phyloP scores from a whole-genome alignment of 1,140 invertebrate genomes.

The Hirudo medicinalis region DNA sequence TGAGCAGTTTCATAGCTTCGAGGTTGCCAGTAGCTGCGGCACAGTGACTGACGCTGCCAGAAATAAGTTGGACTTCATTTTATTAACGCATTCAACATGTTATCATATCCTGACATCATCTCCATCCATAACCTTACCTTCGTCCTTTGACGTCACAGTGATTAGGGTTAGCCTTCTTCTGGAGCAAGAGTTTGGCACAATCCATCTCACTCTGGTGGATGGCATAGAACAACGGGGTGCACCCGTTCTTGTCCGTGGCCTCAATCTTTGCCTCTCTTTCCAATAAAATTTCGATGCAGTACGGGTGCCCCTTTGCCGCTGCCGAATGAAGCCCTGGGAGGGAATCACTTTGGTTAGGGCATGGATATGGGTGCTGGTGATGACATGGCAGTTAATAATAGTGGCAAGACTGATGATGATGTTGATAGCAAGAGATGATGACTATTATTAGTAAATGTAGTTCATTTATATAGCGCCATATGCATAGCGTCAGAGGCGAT shows the following conservation, averaged over 20 bases:
- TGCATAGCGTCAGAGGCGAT: too few relatives aligned
- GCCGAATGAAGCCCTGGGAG: slow-evolving; percentile 75
- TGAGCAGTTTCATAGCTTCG: slow-evolving; percentile 6
- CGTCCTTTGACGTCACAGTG: slow-evolving; percentile 79
- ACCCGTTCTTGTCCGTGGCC: slow-evolving; percentile 58
- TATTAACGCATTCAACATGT: neutral
- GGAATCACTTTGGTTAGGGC: neutral
- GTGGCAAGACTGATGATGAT: too few relatives aligned
- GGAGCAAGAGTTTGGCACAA: slow-evolving; percentile 71
- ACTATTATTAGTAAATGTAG: too few relatives aligned
- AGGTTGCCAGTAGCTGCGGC: slow-evolving; percentile 7
- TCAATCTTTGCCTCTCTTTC: slow-evolving; percentile 52
- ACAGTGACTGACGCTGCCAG: neutral
- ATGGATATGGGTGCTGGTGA: too few relatives aligned
- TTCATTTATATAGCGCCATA: too few relatives aligned
- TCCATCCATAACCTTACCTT: slow-evolving; percentile 45
- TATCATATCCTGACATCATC: neutral
- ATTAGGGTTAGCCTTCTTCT: slow-evolving; percentile 75
- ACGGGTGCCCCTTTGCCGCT: slow-evolving; percentile 79
- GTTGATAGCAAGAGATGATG: too few relatives aligned
- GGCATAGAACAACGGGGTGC: slow-evolving; percentile 88
- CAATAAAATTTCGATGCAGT: slow-evolving; percentile 77
- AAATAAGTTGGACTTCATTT: neutral
- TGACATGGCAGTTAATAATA: too few relatives aligned
- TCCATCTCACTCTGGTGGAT: slow-evolving; percentile 88